phyloP scores from a whole-genome alignment of 2,113 vertebrate species.

The Ctenomys sociabilis region DNA sequence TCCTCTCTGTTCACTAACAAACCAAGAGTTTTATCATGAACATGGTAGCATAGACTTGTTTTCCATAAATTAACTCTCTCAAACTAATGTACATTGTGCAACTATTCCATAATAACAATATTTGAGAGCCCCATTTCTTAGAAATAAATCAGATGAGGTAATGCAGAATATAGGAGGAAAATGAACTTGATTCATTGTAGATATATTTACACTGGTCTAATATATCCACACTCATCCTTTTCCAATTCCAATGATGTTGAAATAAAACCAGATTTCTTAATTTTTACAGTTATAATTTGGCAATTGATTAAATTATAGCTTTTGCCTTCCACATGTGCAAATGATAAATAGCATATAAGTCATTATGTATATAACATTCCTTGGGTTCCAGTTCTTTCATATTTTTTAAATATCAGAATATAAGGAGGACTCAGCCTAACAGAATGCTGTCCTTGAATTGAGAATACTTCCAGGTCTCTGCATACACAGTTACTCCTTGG shows the following conservation, averaged over 20 bases:
- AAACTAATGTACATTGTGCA: neutral
- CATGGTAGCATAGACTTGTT: neutral
- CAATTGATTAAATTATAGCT: neutral
- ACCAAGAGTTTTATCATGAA: neutral
- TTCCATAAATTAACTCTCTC: neutral
- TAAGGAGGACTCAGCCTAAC: neutral
- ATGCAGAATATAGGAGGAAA: neutral
- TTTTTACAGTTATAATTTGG: neutral
- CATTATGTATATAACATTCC: neutral
- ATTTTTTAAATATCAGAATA: neutral
- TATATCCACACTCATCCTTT: neutral
- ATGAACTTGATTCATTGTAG: slow-evolving; percentile 51
- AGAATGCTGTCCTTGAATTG: neutral
- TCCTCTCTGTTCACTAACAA: neutral
- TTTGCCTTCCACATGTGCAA: neutral
- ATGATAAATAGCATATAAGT: neutral
- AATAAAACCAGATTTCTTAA: slow-evolving; percentile 20
- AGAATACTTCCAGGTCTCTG: neutral
- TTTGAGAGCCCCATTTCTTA: neutral
- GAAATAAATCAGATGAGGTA: neutral
- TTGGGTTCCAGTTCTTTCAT: slow-evolving; percentile 21
- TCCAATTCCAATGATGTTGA: slow-evolving; percentile 60
- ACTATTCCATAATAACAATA: neutral
- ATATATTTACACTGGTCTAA: neutral
- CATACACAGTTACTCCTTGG: neutral